These are phyloP conservation scores for Euproctis similis DNA, from an alignment of 2,888 invertebrate genomes.

Conservation along the genomic window DNA sequence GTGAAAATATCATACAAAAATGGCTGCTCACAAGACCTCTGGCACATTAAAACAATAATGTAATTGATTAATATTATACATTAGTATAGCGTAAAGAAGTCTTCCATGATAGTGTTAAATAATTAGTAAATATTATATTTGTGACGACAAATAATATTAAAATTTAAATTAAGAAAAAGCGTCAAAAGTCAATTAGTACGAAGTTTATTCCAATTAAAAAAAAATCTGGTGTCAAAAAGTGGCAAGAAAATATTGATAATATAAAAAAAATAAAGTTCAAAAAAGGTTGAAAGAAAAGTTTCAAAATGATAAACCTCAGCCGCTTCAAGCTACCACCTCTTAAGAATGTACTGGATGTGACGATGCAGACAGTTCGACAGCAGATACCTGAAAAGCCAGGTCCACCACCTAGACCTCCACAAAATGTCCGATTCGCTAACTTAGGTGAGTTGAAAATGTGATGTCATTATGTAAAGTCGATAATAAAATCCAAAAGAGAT, in stretches of 20 bases:
- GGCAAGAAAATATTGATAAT: neutral
- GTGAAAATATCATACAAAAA: constrained; percentile 27
- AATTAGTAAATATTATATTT: too few relatives aligned
- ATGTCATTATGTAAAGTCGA: constrained; percentile 19
- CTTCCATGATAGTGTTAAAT: constrained; percentile 53
- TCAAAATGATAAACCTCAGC: constrained; percentile 60
- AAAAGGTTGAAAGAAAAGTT: constrained; percentile 1
- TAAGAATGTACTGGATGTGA: constrained; percentile 86
- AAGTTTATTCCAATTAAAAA: constrained; percentile 25
- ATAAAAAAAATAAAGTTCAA: neutral
- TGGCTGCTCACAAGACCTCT: constrained; percentile 43
- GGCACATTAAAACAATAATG: constrained; percentile 40
- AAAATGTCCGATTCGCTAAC: constrained; percentile 73
- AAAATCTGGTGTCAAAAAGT: constrained; percentile 6
- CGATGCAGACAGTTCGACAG: constrained; percentile 87
- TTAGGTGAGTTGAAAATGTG: constrained; percentile 42
- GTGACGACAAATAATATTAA: too few relatives aligned
- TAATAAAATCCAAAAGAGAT: too few relatives aligned
- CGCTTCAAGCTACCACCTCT: constrained; percentile 82
- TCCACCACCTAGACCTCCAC: constrained; percentile 64
- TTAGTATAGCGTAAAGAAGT: constrained; percentile 61
- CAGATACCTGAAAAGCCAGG: constrained; percentile 82
- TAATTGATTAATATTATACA: constrained; percentile 27
- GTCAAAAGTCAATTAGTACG: constrained; percentile 31
- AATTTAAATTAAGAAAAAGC: too few relatives aligned